Base-by-base conservation (phyloP, 2,888 invertebrate genomes). In the Diarsia rubi region DNA sequence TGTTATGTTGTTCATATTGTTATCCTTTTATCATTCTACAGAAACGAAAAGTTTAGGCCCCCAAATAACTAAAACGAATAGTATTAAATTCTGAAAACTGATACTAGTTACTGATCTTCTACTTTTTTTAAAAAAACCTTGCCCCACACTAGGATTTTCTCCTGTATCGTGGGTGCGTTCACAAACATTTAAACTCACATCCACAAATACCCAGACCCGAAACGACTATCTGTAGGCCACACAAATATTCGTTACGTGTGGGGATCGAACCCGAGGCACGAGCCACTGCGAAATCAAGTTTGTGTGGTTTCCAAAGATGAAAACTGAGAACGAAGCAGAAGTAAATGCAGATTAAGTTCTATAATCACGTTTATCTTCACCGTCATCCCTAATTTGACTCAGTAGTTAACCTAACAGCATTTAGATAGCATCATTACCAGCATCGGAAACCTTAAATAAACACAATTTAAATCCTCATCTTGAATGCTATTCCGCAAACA, bases 401-500 rank as follows among this genome's bases (percentile, higher is more conserved):
- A 49, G 27, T 54, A 70, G 49, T 62, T 65, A 71, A 68, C 66
- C 44, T 67, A 60, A 68, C 69, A 75, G 24, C 12, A 71, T 79
- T 66, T 44, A 66, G 52, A 79, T 69, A 79, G 24, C 16, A 69
- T 37, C 59, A 82, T 79, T 75, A 83, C 19, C 62, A 79, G 66
- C 79, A 79, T 64, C 72, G 54, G 54, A 60, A 73, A 66, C 66
- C 52, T 67, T 64, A 72, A 83, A 67, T 79, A 47, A 72, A 60
- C 44, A 57, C 63, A 69, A 59, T 73, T 82, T 74, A 69, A 83
- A 67, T 60, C 57, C 66, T 66, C 66, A 63, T 54, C 59, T 52
- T 16, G n/a, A 57, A 73, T 54, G 27, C 79, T 63, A 83, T 84
- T 78, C 68, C 24, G 11, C 63, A 74, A 78, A 78, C 74, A 60